Conservation (phyloP, 2,888 invertebrate genomes). For the Priapulus caudatus region DNA sequence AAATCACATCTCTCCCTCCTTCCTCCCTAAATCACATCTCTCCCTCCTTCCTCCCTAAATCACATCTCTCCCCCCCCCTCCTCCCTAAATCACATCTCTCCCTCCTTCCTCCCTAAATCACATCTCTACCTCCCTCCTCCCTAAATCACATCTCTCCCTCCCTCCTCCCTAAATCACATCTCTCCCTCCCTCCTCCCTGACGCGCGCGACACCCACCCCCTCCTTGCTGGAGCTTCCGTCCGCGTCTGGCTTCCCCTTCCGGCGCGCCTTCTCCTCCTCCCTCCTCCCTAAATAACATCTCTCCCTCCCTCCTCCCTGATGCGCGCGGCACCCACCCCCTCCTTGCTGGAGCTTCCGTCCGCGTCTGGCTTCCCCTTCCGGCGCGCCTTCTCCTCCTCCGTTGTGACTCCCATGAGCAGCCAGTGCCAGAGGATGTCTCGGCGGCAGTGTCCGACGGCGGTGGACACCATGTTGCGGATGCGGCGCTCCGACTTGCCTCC, state of each 20-base stretch:
- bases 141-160: no score
- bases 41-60: no score
- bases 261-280: conserved; percentile 26
- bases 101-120: no score
- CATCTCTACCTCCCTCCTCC: no score
- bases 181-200: no score
- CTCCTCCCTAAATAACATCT: no score
- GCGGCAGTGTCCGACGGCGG: conserved; percentile 54
- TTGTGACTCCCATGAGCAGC: conserved; percentile 39
- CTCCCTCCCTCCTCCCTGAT: no score
- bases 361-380: conserved; percentile 21
- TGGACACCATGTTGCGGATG: conserved; percentile 50
- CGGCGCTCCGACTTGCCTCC: conserved; percentile 46
- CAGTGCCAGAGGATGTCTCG: conserved; percentile 59
- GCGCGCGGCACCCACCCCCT: neutral
- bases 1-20: no score
- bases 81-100: no score
- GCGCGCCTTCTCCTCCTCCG: conserved; percentile 26
- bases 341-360: neutral
- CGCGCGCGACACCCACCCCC: neutral
- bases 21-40: no score
- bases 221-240: neutral
- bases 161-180: no score
- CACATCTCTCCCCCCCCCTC: no score
- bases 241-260: conserved; percentile 18